These are phyloP conservation scores for Phrynosoma platyrhinos DNA, from an alignment of 2,113 vertebrate species.

Conservation along the genomic window DNA sequence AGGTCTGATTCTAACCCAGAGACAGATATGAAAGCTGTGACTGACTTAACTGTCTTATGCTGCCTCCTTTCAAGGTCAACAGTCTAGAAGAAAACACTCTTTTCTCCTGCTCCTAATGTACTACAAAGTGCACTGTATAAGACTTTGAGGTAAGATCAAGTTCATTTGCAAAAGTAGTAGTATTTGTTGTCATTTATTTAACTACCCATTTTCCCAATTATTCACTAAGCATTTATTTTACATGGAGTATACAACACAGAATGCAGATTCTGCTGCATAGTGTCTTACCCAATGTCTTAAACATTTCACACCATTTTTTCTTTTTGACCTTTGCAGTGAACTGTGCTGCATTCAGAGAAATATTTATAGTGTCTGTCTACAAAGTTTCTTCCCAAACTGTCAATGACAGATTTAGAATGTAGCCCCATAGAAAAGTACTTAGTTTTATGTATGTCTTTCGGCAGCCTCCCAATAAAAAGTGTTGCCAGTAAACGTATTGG, in stretches of 20 bases:
- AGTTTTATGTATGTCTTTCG: slow-evolving; percentile 28
- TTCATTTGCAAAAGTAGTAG: not conserved
- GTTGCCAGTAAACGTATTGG: slow-evolving; percentile 5
- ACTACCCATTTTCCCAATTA: too few relatives aligned
- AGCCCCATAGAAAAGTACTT: slow-evolving; percentile 24
- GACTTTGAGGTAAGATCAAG: not conserved
- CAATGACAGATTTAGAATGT: not conserved
- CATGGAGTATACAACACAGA: not conserved
- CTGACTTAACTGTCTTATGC: not conserved
- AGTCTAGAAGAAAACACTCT: not conserved
- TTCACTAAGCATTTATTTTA: not conserved
- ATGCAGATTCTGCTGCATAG: not conserved
- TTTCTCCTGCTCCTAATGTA: not conserved
- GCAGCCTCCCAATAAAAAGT: slow-evolving; percentile 19
- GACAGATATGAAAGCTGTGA: not conserved
- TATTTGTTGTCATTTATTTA: too few relatives aligned
- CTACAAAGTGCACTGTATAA: not conserved
- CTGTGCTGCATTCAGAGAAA: not conserved
- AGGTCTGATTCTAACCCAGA: not conserved
- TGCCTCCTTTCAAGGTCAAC: not conserved
- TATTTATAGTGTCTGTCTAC: not conserved
- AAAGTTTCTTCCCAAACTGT: not conserved
- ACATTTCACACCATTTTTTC: not conserved
- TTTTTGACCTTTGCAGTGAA: not conserved
- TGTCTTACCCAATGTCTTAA: not conserved